Evolutionary conservation across 1,140 invertebrate genomes (phyloP).

Genomic region (Ips typographus): DNA sequence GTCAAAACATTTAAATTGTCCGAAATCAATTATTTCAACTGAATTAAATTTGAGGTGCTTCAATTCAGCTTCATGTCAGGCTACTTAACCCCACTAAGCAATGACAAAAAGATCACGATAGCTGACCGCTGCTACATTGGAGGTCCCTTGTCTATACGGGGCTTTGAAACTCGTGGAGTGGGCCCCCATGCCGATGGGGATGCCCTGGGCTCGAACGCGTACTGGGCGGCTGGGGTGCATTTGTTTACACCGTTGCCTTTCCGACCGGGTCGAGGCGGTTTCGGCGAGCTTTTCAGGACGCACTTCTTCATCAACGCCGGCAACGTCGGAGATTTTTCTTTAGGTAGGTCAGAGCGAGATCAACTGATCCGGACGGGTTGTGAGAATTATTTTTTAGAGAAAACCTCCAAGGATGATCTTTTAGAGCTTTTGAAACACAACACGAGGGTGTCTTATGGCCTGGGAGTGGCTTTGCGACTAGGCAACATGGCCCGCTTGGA

Average conservation of each 20-base stretch:
- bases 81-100: conserved; percentile 64
- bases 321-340: conserved; percentile 62
- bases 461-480: conserved; percentile 76
- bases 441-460: conserved; percentile 65
- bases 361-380: neutral
- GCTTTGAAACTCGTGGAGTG: conserved; percentile 79
- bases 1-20: too few relatives aligned
- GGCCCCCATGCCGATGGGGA: conserved; percentile 77
- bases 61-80: conserved; percentile 73
- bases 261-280: conserved; percentile 67
- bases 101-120: conserved; percentile 64
- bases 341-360: conserved; percentile 22
- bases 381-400: conserved; percentile 13
- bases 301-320: conserved; percentile 86
- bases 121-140: conserved; percentile 85
- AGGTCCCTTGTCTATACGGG: conserved; percentile 79
- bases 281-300: conserved; percentile 77
- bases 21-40: neutral
- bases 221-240: conserved; percentile 80
- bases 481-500: conserved; percentile 79
- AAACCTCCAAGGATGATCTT: conserved; percentile 38
- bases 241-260: conserved; percentile 85
- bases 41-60: conserved; percentile 61
- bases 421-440: conserved; percentile 52
- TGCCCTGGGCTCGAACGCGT: conserved; percentile 64